These are phyloP conservation scores for Aphaenogaster floridana DNA, from an alignment of 1,140 invertebrate species.

Conservation along the genomic window DNA sequence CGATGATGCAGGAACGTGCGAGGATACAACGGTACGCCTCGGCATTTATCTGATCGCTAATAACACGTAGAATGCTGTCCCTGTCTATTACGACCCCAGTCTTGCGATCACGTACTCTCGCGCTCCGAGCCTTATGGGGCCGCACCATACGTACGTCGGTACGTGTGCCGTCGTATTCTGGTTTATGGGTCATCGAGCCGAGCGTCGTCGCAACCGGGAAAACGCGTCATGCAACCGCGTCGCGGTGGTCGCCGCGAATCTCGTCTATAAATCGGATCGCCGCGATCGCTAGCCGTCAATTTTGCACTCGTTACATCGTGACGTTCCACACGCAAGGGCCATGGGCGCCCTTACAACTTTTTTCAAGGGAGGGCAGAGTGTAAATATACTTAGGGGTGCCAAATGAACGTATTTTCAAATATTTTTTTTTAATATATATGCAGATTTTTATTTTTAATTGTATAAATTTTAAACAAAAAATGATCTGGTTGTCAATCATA, in stretches of 20 bases:
- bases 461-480: too few relatives aligned
- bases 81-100: slow-evolving; percentile 43
- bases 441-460: too few relatives aligned
- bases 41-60: slow-evolving; percentile 71
- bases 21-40: slow-evolving; percentile 48
- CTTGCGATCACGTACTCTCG: slow-evolving; percentile 51
- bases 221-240: slow-evolving; percentile 27
- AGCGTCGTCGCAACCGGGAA: slow-evolving; percentile 40
- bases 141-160: neutral
- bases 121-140: slow-evolving; percentile 20
- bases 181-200: slow-evolving; percentile 72
- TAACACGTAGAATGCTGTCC: slow-evolving; percentile 60
- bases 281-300: neutral
- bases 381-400: too few relatives aligned
- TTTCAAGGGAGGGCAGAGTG: too few relatives aligned
- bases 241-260: slow-evolving; percentile 20
- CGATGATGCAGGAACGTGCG: slow-evolving; percentile 33
- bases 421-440: too few relatives aligned
- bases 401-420: too few relatives aligned
- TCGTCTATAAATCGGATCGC: slow-evolving; percentile 1
- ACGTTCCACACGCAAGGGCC: neutral
- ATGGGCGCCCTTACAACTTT: too few relatives aligned
- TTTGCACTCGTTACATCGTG: slow-evolving; percentile 2
- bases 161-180: slow-evolving; percentile 48
- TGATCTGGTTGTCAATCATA: too few relatives aligned